These are phyloP conservation scores for Toxotes lorentzi DNA, from an alignment of 2,797 vertebrate genomes.

Conservation along the genomic window DNA sequence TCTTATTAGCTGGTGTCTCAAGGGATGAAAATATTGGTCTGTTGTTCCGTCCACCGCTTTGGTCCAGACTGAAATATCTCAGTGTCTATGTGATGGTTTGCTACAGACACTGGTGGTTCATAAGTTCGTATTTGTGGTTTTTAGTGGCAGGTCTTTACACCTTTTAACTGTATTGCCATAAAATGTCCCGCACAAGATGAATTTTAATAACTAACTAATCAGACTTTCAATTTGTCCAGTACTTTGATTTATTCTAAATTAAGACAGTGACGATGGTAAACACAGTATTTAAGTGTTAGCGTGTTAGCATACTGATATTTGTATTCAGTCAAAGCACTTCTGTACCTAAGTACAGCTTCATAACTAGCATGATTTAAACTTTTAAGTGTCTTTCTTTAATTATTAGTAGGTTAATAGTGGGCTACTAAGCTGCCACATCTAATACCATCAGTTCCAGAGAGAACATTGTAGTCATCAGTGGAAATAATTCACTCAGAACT, in stretches of 20 bases:
- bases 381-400: neutral
- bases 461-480: neutral
- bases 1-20: neutral
- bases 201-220: neutral
- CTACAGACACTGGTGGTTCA: neutral
- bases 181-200: neutral
- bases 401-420: neutral
- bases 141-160: neutral
- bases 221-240: neutral
- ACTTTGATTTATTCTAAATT: neutral
- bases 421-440: neutral
- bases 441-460: neutral
- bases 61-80: neutral
- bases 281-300: neutral
- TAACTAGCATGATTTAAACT: neutral
- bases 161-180: neutral
- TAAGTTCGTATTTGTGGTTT: neutral
- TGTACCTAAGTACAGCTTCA: neutral
- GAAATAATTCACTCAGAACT: conserved; percentile 2
- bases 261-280: neutral
- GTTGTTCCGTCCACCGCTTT: neutral
- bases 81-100: neutral
- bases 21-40: neutral
- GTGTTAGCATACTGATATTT: neutral
- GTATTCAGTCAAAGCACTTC: neutral